Evolutionary conservation across 2,797 vertebrate genomes (phyloP), one percentile per base, ranked within the genome.

Genomic region (Phataginus tricuspis): DNA sequence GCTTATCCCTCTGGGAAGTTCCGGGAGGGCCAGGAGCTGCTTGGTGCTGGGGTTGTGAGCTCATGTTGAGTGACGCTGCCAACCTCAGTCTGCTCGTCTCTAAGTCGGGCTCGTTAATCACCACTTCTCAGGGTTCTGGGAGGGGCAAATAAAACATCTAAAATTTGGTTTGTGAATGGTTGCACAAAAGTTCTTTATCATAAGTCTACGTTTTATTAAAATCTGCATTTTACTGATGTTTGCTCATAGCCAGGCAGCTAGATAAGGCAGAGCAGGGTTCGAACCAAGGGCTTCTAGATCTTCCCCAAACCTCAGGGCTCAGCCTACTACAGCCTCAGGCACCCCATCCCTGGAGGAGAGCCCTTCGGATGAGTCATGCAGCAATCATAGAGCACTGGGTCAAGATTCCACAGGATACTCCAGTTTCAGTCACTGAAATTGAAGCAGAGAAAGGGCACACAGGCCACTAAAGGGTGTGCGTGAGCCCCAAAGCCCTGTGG

Each of bases 261-360:
- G 37, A 69, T 12, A n/a, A 86, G 55, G 11, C 53, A 12, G 11
- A 29, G 34, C 5, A 31, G 82, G 25, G 15, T 31, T 39, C 45
- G n/a, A 53, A 57, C 63, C 8, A 1, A 31, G 25, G 27, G 16
- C 74, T 82, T 86, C 80, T 13, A 42, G 25, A 7, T 59, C 53
- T 75, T 77, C 31, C 61, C 68, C 61, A 71, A 31, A 49, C 11
- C 45, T 18, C 31, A 1, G 10, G 0, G 3, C 21, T 86, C 5
- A 3, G 5, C 19, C 15, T 13, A 0, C 27, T 29, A 6, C 11
- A 27, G 9, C 57, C 23, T 78, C 13, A 0, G 23, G 23, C 1
- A 4, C 12, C 15, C 53, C 10, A 12, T 29, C 72, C 25, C 19
- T 59, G 64, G 18, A 8, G 14, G 5, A 55, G 55, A 8, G 9